phyloP scores from a whole-genome alignment of 2,113 vertebrate species.

The Zosterops hypoxanthus region DNA sequence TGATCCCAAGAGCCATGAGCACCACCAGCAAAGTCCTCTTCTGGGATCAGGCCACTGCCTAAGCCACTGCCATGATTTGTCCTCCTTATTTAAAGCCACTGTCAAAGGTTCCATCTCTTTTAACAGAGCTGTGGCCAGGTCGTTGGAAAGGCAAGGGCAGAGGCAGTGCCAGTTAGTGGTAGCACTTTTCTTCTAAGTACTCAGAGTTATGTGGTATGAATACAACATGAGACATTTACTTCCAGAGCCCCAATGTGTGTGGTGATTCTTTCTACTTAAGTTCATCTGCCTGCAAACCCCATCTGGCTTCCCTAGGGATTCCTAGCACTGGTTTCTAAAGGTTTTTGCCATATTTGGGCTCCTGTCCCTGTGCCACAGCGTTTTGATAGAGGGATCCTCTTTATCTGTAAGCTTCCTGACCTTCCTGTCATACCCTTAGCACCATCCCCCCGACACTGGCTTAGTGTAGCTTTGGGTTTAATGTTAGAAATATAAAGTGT shows the following conservation, averaged over 20 bases:
- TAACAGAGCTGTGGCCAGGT: not conserved
- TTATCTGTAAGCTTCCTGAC: not conserved
- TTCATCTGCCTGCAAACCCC: not conserved
- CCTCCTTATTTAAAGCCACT: not conserved
- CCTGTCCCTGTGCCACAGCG: not conserved
- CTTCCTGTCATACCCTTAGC: not conserved
- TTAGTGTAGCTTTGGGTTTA: constrained; percentile 22
- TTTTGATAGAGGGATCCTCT: not conserved
- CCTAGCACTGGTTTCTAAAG: not conserved
- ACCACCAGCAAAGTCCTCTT: not conserved
- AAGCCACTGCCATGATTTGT: not conserved
- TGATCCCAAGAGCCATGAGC: not conserved
- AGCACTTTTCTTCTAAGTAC: not conserved
- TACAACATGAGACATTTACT: not conserved
- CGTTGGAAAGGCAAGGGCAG: not conserved
- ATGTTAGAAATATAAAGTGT: constrained; percentile 7
- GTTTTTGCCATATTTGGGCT: not conserved
- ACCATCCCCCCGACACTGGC: not conserved
- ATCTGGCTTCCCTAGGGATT: not conserved
- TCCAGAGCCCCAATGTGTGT: not conserved
- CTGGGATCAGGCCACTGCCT: not conserved
- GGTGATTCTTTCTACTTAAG: not conserved
- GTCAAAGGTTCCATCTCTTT: not conserved
- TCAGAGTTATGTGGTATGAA: not conserved
- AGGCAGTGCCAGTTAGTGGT: not conserved